Evolutionary conservation across 1,140 invertebrate genomes (phyloP).

Genomic region (Teleopsis dalmanni): DNA sequence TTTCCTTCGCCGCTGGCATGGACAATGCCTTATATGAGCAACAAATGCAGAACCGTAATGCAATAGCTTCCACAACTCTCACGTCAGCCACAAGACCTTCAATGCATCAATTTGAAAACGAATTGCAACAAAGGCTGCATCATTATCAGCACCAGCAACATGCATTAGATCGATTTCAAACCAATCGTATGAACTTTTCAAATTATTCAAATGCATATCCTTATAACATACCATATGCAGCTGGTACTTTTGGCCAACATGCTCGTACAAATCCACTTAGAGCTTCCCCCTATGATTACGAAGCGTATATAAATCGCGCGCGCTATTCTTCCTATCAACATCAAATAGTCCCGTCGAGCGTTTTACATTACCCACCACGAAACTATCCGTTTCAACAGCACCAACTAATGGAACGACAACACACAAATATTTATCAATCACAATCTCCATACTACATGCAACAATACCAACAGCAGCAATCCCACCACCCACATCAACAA

Average conservation of each 20-base stretch:
- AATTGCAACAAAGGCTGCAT: conserved; percentile 1
- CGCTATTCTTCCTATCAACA: conserved; percentile 15
- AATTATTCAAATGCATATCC: not conserved
- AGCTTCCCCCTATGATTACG: conserved; percentile 31
- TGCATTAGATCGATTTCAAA: not conserved
- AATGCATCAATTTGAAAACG: not conserved
- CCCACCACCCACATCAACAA: not conserved
- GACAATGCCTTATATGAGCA: too few relatives aligned
- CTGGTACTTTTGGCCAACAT: conserved; percentile 19
- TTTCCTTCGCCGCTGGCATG: too few relatives aligned
- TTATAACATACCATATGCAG: conserved; percentile 14
- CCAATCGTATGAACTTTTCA: not conserved
- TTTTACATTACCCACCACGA: conserved; percentile 28
- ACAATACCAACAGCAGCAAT: not conserved
- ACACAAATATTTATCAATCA: not conserved
- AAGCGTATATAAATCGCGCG: conserved; percentile 30
- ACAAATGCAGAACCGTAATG: too few relatives aligned
- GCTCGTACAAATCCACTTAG: conserved; percentile 20
- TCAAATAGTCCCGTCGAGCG: conserved; percentile 31
- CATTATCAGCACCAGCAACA: not conserved
- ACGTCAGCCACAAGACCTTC: not conserved
- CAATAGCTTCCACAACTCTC: not conserved
- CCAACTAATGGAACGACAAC: conserved; percentile 10
- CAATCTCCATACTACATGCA: not conserved
- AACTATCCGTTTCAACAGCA: conserved; percentile 15